phyloP scores from a whole-genome alignment of 2,113 vertebrate genomes.

The Rhagologus leucostigma region DNA sequence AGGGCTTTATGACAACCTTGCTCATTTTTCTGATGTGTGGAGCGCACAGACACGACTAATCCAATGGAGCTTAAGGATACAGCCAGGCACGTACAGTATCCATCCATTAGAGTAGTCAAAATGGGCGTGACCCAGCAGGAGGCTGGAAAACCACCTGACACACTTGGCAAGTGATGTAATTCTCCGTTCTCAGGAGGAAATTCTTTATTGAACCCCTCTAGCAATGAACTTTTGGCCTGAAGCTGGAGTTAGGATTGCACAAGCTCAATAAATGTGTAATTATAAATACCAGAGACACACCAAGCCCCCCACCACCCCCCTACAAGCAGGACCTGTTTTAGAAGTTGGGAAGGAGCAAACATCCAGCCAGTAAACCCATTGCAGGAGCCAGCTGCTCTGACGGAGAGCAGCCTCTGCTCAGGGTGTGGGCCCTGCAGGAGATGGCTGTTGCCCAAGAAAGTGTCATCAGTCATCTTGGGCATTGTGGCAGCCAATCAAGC shows the following conservation, averaged over 20 bases:
- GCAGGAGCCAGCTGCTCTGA: constrained; percentile 16
- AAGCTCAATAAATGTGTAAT: constrained; percentile 56
- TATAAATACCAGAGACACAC: constrained; percentile 49
- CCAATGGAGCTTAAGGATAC: neutral
- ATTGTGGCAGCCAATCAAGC: constrained; percentile 15
- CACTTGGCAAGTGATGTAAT: constrained; percentile 59
- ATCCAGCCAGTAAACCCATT: neutral
- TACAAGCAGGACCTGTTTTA: constrained; percentile 46
- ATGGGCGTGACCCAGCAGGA: constrained; percentile 13
- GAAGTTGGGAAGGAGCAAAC: neutral
- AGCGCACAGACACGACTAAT: neutral
- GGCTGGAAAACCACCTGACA: constrained; percentile 44
- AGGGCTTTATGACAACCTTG: neutral
- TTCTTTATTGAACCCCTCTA: constrained; percentile 57
- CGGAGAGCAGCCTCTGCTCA: neutral
- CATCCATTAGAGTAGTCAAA: neutral
- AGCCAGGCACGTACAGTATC: neutral
- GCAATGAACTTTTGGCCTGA: constrained; percentile 61
- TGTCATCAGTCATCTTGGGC: constrained; percentile 33
- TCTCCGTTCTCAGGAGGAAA: constrained; percentile 41
- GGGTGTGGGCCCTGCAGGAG: constrained; percentile 39
- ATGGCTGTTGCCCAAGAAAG: constrained; percentile 48
- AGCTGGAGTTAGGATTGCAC: constrained; percentile 55
- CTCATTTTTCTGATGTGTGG: neutral
- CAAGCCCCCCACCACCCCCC: neutral